Conservation (phyloP, 2,888 invertebrate species). For the Oegoconia quadripuncta region DNA sequence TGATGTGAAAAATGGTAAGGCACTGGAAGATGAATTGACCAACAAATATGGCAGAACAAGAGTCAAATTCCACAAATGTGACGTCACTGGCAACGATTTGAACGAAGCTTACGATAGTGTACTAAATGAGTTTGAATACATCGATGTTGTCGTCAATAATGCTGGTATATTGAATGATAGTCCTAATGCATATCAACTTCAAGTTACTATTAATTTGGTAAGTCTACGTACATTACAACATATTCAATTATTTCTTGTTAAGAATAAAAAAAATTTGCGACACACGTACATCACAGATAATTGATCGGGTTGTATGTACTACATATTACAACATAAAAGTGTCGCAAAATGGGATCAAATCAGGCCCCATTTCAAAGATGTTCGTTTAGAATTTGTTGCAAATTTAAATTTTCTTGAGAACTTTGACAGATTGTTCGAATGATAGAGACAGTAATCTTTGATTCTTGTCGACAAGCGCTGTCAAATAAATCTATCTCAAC, state of each 20-base stretch:
- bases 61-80: conserved; percentile 46
- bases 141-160: conserved; percentile 57
- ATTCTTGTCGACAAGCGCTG: too few species aligned
- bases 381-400: too few species aligned
- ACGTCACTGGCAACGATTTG: conserved; percentile 43
- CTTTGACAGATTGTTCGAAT: too few species aligned
- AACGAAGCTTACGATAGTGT: conserved; percentile 36
- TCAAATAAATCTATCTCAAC: too few species aligned
- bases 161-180: conserved; percentile 62
- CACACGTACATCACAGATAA: too few species aligned
- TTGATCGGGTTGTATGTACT: too few species aligned
- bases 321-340: too few species aligned
- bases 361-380: too few species aligned
- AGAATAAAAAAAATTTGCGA: too few species aligned
- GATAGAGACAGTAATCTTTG: too few species aligned
- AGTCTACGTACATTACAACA: conserved; percentile 21
- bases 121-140: conserved; percentile 38
- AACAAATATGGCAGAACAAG: conserved; percentile 32
- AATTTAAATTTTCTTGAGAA: too few species aligned
- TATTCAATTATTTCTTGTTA: not conserved
- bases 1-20: conserved; percentile 30
- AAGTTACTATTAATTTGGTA: conserved; percentile 59
- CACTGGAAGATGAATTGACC: conserved; percentile 35
- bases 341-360: too few species aligned
- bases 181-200: conserved; percentile 42